Evolutionary conservation across 92 coral and sea anemone genomes (phyloP).

Genomic region (Galaxea fascicularis): DNA sequence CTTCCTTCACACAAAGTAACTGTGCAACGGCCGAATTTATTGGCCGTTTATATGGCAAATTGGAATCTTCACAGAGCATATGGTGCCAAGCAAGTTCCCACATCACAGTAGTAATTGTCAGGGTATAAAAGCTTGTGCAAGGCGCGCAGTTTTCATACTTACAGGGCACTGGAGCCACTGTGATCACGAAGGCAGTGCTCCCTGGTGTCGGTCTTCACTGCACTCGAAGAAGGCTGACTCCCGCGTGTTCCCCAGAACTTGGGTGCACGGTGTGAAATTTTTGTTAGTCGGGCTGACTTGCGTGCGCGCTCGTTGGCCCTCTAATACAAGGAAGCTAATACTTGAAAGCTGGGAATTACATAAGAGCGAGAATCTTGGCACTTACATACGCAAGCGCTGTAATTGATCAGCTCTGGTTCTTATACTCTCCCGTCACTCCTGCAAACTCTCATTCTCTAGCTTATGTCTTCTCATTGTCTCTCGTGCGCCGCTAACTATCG

Average conservation of each 20-base stretch:
- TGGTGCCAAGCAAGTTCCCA: slow-evolving; percentile 45
- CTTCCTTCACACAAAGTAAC: not conserved
- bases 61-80: not conserved
- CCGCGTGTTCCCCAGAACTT: slow-evolving; percentile 54
- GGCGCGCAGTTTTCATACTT: slow-evolving; percentile 67
- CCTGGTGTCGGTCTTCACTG: slow-evolving; percentile 68
- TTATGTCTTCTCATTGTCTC: too few relatives aligned
- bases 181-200: slow-evolving; percentile 94
- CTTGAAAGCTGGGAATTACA: too few relatives aligned
- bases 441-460: too few relatives aligned
- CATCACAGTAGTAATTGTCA: slow-evolving; percentile 14
- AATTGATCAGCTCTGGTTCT: too few relatives aligned
- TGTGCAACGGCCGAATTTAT: not conserved
- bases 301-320: slow-evolving; percentile 92
- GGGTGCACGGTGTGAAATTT: slow-evolving; percentile 92
- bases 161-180: slow-evolving; percentile 90
- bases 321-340: too few relatives aligned
- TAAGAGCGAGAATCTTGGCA: too few relatives aligned
- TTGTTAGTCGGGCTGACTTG: slow-evolving; percentile 89
- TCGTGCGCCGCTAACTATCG: too few relatives aligned
- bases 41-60: slow-evolving; percentile 14
- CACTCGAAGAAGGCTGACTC: slow-evolving; percentile 59
- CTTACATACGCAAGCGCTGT: too few relatives aligned
- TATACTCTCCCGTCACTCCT: too few relatives aligned
- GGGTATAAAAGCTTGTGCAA: slow-evolving; percentile 26